These are phyloP conservation scores for Scarus forsteni DNA, from an alignment of 2,797 vertebrate species.

Conservation along the genomic window DNA sequence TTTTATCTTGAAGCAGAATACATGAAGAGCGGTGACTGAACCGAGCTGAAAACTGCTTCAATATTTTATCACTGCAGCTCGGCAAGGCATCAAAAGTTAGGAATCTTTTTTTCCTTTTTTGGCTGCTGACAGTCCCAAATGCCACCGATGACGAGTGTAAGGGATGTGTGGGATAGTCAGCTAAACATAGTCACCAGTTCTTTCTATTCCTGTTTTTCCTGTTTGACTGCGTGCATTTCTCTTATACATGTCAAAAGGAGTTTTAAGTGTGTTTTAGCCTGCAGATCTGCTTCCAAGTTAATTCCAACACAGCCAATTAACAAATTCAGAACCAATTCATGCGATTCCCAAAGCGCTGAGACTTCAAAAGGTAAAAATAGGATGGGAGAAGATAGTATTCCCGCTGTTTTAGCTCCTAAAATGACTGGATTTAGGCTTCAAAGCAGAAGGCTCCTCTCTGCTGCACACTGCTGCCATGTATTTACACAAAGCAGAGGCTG, in stretches of 20 bases:
- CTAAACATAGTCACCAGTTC: conserved; percentile 3
- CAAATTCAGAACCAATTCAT: conserved; percentile 3
- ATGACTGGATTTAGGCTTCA: conserved; percentile 26
- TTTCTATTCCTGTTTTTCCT: background rate
- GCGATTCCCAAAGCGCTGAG: conserved; percentile 5
- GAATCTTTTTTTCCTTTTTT: conserved; percentile 27
- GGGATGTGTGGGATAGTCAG: conserved; percentile 25
- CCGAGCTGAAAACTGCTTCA: conserved; percentile 60
- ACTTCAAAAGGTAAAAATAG: conserved; percentile 25
- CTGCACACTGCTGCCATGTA: conserved; percentile 16
- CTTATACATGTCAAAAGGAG: background rate
- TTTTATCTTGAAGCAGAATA: conserved; percentile 79
- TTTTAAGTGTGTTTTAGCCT: conserved; percentile 14
- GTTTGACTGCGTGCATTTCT: background rate
- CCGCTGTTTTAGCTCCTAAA: conserved; percentile 37
- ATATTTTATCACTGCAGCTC: conserved; percentile 70
- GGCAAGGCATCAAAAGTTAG: conserved; percentile 57
- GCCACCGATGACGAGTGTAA: conserved; percentile 44
- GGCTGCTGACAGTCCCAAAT: conserved; percentile 56
- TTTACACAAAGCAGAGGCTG: conserved; percentile 35
- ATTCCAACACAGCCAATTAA: conserved; percentile 23
- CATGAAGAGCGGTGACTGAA: conserved; percentile 61
- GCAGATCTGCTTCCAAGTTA: conserved; percentile 18
- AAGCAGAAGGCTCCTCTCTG: conserved; percentile 8
- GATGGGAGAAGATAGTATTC: conserved; percentile 4